Evolutionary conservation across 2,888 invertebrate species (phyloP).

Genomic region (Drosophila falleni): DNA sequence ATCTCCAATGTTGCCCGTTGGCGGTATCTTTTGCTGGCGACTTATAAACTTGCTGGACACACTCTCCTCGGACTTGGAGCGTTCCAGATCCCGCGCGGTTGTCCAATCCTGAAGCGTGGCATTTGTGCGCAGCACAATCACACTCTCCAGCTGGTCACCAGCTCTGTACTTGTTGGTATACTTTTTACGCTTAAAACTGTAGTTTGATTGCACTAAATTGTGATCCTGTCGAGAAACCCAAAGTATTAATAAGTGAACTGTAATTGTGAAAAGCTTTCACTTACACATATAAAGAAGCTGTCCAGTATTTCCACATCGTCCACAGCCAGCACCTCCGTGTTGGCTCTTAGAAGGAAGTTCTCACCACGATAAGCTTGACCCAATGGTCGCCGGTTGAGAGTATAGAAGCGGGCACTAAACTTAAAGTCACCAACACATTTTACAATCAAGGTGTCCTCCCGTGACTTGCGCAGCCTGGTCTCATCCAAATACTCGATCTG

Average conservation of each 20-base stretch:
- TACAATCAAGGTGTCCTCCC: slow-evolving; percentile 82
- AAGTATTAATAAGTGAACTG: background rate
- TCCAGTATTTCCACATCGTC: slow-evolving; percentile 84
- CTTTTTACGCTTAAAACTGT: slow-evolving; percentile 84
- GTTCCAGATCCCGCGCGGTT: slow-evolving; percentile 78
- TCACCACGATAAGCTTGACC: slow-evolving; percentile 83
- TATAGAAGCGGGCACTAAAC: slow-evolving; percentile 84
- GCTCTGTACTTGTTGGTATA: slow-evolving; percentile 78
- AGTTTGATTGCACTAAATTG: slow-evolving; percentile 85
- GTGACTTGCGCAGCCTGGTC: slow-evolving; percentile 82
- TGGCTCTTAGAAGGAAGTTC: slow-evolving; percentile 84
- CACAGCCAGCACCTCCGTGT: slow-evolving; percentile 82
- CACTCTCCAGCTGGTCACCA: slow-evolving; percentile 84
- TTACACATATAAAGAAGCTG: slow-evolving; percentile 85
- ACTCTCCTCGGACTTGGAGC: slow-evolving; percentile 64
- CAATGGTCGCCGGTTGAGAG: slow-evolving; percentile 83
- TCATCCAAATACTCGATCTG: slow-evolving; percentile 84
- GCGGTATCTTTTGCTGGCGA: slow-evolving; percentile 52
- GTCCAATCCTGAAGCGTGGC: slow-evolving; percentile 82
- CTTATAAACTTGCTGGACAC: slow-evolving; percentile 47
- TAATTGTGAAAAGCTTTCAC: slow-evolving; percentile 39
- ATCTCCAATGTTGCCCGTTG: slow-evolving; percentile 21
- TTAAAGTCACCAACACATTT: slow-evolving; percentile 83
- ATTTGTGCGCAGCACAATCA: slow-evolving; percentile 84
- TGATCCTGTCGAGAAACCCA: slow-evolving; percentile 79